Conservation (phyloP, 23 tunicate genomes). For the Ciona savignyi region DNA sequence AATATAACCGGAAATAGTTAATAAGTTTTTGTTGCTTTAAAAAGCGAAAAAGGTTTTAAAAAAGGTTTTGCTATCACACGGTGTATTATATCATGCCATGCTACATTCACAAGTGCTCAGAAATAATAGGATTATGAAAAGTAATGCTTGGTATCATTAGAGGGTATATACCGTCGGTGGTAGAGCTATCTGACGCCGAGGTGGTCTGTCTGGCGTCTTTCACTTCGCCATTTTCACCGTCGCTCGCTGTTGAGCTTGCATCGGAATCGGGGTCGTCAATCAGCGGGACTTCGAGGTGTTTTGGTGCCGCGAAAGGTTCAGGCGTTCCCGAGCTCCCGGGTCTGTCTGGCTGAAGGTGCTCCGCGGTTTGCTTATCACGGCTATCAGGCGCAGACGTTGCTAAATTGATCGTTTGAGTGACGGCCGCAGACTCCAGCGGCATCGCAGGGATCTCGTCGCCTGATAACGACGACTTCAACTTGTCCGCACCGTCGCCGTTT, state of each 20-base stretch:
- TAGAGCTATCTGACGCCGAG: not conserved
- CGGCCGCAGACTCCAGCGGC: not conserved
- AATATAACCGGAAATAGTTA: too few relatives aligned
- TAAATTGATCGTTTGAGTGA: not conserved
- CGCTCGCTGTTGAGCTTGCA: not conserved
- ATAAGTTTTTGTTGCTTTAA: too few relatives aligned
- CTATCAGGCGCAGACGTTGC: not conserved
- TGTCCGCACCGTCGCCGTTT: not conserved
- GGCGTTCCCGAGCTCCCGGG: not conserved
- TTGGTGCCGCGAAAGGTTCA: not conserved
- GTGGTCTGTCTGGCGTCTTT: not conserved
- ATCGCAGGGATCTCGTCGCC: not conserved
- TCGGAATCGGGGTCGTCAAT: slow-evolving; percentile 14
- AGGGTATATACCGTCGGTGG: not conserved
- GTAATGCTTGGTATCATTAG: too few relatives aligned
- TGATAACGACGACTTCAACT: not conserved
- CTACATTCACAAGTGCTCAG: too few relatives aligned
- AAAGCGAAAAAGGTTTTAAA: too few relatives aligned
- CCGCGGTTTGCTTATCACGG: not conserved
- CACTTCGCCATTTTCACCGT: not conserved
- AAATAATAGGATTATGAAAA: too few relatives aligned
- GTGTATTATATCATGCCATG: too few relatives aligned
- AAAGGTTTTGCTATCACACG: too few relatives aligned
- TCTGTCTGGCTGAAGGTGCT: not conserved
- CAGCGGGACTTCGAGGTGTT: slow-evolving; percentile 15